Evolutionary conservation across 1,140 invertebrate species (phyloP), one percentile per base, ranked within the genome.

Genomic region (Drosophila kurseongensis): DNA sequence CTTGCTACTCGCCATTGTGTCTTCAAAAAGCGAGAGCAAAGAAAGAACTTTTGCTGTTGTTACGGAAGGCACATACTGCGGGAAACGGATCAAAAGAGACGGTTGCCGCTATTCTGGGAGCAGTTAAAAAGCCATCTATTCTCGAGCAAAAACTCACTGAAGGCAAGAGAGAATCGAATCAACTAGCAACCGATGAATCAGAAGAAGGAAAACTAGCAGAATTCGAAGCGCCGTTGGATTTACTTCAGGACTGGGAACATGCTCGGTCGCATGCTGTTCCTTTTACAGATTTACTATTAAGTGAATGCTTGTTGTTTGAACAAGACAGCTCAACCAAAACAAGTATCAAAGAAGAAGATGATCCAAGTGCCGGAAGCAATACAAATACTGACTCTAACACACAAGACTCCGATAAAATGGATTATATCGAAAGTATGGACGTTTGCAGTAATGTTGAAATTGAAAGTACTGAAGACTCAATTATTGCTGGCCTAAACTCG

Each of bases 1-100:
- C 94, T 45, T 97, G 96, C 79, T 97, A 97, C 88, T 97, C 96
- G 5, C 96, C 96, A 9, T 92, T 95, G 18, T 97, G 96, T 91
- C 92, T 96, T 29, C 95, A 95, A 86, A 95, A 95, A 84, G 94
- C 93, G 9, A 93, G 94, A 69, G 91, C 96, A 0, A 94, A 96
- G 52, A 94, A 94, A 69, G 95, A 97, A 76, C 91, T 97, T 18
- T 86, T 97, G 0, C 73, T 93, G 23, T 79, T 96, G 14, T 81
- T 97, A 42, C 94, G 95, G 59, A 95, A 95, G 91, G 95, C 95
- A 2, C 94, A 94, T 41, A 92, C 91, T 4, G 91, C 91, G 6
- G 91, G 91, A 13, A 92, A 92, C 48, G 91, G 90, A 1, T 92
- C 91, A 0, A 92, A 92, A 47, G 91, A 92, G 61, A 92, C 91